A percentile compares a stretch with the other conserved stretches of the same genome.
Evolutionary conservation across 2,888 invertebrate genomes (phyloP).

Genomic region (Drepanosiphum platanoidis): DNA sequence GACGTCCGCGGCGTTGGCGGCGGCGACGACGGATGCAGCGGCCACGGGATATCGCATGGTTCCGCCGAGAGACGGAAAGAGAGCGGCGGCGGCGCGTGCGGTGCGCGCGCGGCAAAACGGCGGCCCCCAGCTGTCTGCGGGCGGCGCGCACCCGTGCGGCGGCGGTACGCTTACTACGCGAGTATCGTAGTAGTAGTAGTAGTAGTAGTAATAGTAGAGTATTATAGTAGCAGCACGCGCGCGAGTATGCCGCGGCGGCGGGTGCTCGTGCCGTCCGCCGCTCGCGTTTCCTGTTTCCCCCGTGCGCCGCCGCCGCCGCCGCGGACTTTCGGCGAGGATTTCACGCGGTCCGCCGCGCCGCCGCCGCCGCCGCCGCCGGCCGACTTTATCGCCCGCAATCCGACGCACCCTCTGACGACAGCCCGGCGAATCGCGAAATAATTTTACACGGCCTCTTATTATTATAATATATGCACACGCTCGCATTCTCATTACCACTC

Average conservation of each 20-base stretch:
- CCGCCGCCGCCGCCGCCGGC: neutral
- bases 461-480: neutral
- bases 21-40: too few relatives aligned
- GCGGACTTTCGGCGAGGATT: neutral
- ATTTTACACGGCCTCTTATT: neutral
- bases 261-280: neutral
- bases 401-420: neutral
- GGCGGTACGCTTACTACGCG: neutral
- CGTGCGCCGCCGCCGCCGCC: too few relatives aligned
- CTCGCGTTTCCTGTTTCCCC: too few relatives aligned
- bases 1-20: neutral
- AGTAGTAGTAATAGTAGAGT: neutral
- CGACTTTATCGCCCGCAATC: neutral
- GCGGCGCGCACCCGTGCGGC: neutral
- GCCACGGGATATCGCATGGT: neutral
- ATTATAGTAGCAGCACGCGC: neutral
- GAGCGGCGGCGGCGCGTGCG: neutral
- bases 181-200: neutral
- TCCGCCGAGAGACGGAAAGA: neutral
- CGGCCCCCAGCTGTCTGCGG: slow-evolving; percentile 56
- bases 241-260: neutral
- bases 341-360: too few relatives aligned
- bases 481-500: neutral
- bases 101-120: slow-evolving; percentile 32
- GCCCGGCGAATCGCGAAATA: neutral